Evolutionary conservation across 2,797 vertebrate species (phyloP), one percentile per base, ranked within the genome.

Genomic region (Sebastes trivittatus): DNA sequence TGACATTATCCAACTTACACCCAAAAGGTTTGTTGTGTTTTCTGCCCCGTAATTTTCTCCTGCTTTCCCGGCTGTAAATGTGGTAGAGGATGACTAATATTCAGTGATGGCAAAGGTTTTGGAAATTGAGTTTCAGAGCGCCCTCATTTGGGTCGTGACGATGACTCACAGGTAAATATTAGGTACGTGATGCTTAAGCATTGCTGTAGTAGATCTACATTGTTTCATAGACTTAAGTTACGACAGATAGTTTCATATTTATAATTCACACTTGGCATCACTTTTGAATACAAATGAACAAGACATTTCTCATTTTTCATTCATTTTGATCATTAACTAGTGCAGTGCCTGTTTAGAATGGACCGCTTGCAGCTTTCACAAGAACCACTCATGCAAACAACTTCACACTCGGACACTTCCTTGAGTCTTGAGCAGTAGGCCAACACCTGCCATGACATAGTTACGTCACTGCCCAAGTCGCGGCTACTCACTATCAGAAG

Each of bases 1-100:
- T 85, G 73, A 91, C 67, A 89, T 95, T 93, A 95, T 84, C 82
- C 29, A 5, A 83, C 67, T 72, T 59, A n/a, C 20, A 73, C 75
- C 85, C 77, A 74, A 90, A 84, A 82, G 63, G 71, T 85, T 82
- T 68, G 72, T 70, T 64, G 70, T 77, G 61, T 68, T 62, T 42
- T 64, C 61, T 73, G 36, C 72, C 6, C 65, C n/a, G 73, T 80
- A 54, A 86, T 82, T 86, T 71, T 63, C 66, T 54, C 30, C 20
- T 27, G 52, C 16, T 66, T 61, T 77, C 25, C 58, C 75, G 71
- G 69, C 77, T 68, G 63, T 80, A 74, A 79, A 88, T 52, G 36
- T 56, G 68, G 30, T 61, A 60, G 69, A 84, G 75, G 74, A 85
- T 77, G 87, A 88, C 81, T 71, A 80, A 89, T 81, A 79, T 72